Percentiles rank a stretch among this genome's conserved stretches.
Evolutionary conservation across 2,113 vertebrate genomes (phyloP).

Genomic region (Sinocyclocheilus anshuiensis): DNA sequence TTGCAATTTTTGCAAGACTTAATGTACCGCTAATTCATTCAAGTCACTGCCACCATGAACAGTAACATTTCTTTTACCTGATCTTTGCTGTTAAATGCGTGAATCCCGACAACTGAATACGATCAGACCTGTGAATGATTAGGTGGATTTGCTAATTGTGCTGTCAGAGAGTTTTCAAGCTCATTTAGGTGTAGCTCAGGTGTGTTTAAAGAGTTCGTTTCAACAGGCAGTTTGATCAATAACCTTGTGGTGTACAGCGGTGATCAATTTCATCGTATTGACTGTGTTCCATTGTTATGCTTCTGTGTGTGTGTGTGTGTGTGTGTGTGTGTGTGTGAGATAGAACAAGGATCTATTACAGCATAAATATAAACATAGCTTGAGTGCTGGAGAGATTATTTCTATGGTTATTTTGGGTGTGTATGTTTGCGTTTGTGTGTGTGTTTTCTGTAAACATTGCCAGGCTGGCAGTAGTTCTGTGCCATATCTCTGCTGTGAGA

Average conservation of each 20-base stretch:
- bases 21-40: conserved; percentile 14
- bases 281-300: conserved; percentile 73
- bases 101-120: not conserved
- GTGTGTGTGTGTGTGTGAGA: no score
- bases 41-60: conserved; percentile 35
- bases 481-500: conserved; percentile 89
- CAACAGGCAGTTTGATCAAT: conserved; percentile 70
- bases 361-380: conserved; percentile 31
- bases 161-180: conserved; percentile 61
- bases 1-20: conserved; percentile 16
- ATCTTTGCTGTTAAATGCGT: not conserved
- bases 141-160: conserved; percentile 52
- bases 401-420: conserved; percentile 45
- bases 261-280: conserved; percentile 75
- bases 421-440: conserved; percentile 66
- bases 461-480: conserved; percentile 69
- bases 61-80: conserved; percentile 13
- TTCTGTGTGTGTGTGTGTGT: conserved; percentile 39
- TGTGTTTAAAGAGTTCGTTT: conserved; percentile 72
- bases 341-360: not conserved
- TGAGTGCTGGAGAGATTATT: not conserved
- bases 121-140: conserved; percentile 50
- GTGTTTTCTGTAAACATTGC: conserved; percentile 67
- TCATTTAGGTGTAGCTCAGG: conserved; percentile 60
- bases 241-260: conserved; percentile 67